Conservation (phyloP, 2,113 vertebrate genomes). For the Alces alces region DNA sequence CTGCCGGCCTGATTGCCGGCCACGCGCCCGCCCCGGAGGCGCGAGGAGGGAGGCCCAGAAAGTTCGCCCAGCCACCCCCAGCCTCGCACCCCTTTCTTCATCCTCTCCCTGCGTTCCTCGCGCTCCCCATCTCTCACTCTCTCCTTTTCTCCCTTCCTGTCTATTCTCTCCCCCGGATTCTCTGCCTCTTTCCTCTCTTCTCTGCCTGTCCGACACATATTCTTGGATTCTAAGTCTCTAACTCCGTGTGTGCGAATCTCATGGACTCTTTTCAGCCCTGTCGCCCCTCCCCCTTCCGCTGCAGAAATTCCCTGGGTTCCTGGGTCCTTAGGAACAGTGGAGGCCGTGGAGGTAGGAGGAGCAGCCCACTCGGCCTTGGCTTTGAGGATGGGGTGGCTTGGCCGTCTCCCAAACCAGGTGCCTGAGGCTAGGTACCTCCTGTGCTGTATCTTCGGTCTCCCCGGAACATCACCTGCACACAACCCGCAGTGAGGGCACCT, state of each 20-base stretch:
- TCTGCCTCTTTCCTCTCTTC: neutral
- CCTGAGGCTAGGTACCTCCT: neutral
- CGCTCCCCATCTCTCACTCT: neutral
- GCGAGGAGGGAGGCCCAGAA: constrained; percentile 58
- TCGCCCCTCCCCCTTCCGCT: neutral
- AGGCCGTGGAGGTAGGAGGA: neutral
- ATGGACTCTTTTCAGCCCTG: neutral
- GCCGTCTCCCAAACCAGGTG: neutral
- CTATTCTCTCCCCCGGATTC: neutral
- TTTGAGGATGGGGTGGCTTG: neutral
- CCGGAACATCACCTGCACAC: neutral
- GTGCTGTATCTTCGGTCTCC: neutral
- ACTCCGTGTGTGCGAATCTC: neutral
- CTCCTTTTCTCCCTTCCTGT: neutral
- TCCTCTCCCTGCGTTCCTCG: neutral
- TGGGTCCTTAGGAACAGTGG: neutral
- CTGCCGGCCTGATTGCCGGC: constrained; percentile 82
- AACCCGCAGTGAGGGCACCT: accelerated
- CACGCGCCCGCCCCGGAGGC: constrained; percentile 72
- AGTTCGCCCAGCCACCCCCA: constrained; percentile 62
- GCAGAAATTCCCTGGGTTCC: neutral
- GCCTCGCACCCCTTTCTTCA: neutral
- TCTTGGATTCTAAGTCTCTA: neutral
- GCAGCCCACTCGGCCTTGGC: neutral
- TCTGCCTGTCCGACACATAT: neutral